Base-by-base conservation (phyloP, 2,797 vertebrate species). In the Myripristis murdjan region DNA sequence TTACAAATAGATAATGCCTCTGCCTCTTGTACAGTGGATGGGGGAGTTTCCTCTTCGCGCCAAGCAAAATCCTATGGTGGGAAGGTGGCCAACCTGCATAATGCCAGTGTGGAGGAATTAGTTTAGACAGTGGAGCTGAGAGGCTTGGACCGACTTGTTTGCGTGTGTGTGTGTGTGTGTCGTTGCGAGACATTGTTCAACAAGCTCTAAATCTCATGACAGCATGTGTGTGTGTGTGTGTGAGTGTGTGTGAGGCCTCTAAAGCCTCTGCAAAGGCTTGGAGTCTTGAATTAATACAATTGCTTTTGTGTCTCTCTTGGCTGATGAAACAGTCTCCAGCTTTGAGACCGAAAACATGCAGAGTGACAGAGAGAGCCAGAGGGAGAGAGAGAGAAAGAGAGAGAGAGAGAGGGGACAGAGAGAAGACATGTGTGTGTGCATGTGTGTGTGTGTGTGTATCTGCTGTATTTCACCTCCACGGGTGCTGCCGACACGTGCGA, bases 1-100 rank as follows among this genome's bases (percentile, higher is more conserved):
- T 94, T 92, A 93, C 92, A 93, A 88, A 92, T 90, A 93, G 91
- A 91, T 94, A 91, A 95, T 91, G 87, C 87, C 89, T 84, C 66
- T 23, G 66, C 78, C 81, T 87, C 88, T 87, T 77, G 84, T 90
- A 86, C 86, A 89, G 91, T 90, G 89, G 90, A 82, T 83, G 83
- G 82, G 88, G 88, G 90, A 77, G 76, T 85, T 86, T 87, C 90
- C 87, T 84, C 85, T 73, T 77, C 3, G 65, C 64, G 78, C 85
- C 80, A 89, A 92, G 85, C 85, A 93, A 95, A 95, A 95, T 94
- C 94, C 92, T 78, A 77, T 35, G 82, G 90, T 94, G 94, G 95
- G 94, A 94, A 75, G 89, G 85, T 89, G 89, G 94, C 94, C 94
- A 95, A 94, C 79, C 87, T 88, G 91, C 84, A 92, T 92, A 89